These are phyloP conservation scores for Geotrupes spiniger DNA, from an alignment of 2,888 invertebrate species.

Conservation along the genomic window DNA sequence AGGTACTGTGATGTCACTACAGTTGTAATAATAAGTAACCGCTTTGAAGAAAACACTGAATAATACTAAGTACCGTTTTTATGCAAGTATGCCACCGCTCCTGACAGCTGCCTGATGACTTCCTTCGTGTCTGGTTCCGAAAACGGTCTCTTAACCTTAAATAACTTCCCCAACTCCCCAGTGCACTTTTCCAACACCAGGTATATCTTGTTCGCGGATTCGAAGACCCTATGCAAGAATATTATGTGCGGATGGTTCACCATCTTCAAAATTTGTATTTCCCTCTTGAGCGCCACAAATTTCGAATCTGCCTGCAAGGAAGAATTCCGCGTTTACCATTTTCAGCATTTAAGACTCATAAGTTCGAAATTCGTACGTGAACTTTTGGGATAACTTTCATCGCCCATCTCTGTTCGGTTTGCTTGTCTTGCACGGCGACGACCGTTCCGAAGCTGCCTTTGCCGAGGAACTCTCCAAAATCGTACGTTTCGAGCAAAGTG, in stretches of 20 bases:
- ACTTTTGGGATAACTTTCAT: slow-evolving; percentile 50
- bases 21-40: too few species aligned
- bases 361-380: slow-evolving; percentile 6
- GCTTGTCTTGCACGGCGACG: slow-evolving; percentile 43
- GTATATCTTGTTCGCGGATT: slow-evolving; percentile 55
- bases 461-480: slow-evolving; percentile 47
- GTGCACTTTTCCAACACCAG: slow-evolving; percentile 56
- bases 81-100: slow-evolving; percentile 49
- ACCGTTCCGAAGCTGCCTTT: slow-evolving; percentile 50
- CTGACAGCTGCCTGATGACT: slow-evolving; percentile 44
- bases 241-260: slow-evolving; percentile 59
- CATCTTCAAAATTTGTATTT: slow-evolving; percentile 55
- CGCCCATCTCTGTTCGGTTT: slow-evolving; percentile 44
- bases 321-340: background rate
- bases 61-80: slow-evolving; percentile 43
- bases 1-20: too few species aligned
- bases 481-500: slow-evolving; percentile 42
- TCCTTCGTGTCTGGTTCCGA: slow-evolving; percentile 42
- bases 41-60: too few species aligned
- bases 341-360: background rate
- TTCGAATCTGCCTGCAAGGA: slow-evolving; percentile 17
- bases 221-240: slow-evolving; percentile 53
- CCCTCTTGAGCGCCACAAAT: slow-evolving; percentile 51
- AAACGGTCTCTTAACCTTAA: slow-evolving; percentile 42
- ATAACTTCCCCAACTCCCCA: slow-evolving; percentile 50